Percentiles rank a stretch among this genome's conserved stretches.
These are phyloP conservation scores for Aphaenogaster floridana DNA, from an alignment of 1,140 invertebrate species.

Conservation along the genomic window DNA sequence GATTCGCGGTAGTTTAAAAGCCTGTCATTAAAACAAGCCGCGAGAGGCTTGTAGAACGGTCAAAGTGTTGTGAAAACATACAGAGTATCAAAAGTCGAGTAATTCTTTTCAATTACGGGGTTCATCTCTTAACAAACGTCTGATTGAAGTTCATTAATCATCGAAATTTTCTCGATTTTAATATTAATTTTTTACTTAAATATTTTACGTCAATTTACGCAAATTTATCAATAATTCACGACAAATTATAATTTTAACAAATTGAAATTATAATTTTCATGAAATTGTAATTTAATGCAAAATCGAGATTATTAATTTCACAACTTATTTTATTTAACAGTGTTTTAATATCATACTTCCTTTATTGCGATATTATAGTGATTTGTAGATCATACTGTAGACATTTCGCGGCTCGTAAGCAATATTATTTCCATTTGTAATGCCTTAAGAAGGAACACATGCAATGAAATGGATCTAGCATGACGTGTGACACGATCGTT, in stretches of 20 bases:
- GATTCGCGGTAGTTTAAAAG: slow-evolving; percentile 33
- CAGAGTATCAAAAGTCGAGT: not conserved
- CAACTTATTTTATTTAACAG: not conserved
- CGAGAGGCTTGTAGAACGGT: not conserved
- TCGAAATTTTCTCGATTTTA: not conserved
- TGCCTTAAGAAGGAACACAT: slow-evolving; percentile 44
- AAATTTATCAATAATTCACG: not conserved
- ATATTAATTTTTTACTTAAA: not conserved
- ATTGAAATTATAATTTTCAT: not conserved
- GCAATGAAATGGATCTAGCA: slow-evolving; percentile 50
- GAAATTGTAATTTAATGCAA: not conserved
- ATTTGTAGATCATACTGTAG: not conserved
- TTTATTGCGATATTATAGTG: slow-evolving; percentile 1
- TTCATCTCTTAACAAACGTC: not conserved
- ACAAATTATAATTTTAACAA: slow-evolving; percentile 1
- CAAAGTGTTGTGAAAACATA: not conserved
- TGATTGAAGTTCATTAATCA: not conserved
- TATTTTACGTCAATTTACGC: not conserved
- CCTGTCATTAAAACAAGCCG: not conserved
- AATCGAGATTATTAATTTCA: not conserved
- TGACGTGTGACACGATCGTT: slow-evolving; percentile 59
- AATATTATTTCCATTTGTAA: slow-evolving; percentile 51
- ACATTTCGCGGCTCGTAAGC: slow-evolving; percentile 15
- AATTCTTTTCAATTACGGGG: not conserved
- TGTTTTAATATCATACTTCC: not conserved